Conservation (phyloP, 2,797 vertebrate genomes). For the Huso huso region DNA sequence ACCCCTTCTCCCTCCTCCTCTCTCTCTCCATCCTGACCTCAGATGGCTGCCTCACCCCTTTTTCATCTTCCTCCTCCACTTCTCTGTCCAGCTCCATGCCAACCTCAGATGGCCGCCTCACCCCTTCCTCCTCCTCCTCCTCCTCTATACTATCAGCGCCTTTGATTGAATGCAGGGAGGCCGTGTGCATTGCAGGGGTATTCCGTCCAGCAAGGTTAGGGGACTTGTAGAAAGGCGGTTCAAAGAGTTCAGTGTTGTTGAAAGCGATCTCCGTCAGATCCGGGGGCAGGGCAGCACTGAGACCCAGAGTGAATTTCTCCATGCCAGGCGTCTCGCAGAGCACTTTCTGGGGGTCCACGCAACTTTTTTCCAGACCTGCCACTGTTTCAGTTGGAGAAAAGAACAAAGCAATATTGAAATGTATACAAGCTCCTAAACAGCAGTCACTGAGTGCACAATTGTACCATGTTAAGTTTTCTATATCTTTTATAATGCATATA, state of each 20-base stretch:
- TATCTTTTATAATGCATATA: too few relatives aligned
- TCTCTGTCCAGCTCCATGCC: neutral
- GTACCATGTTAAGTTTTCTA: too few relatives aligned
- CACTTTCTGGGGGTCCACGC: neutral
- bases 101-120: neutral
- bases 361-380: slow-evolving; percentile 14
- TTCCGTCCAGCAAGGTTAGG: too few relatives aligned
- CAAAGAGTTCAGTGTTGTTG: slow-evolving; percentile 48
- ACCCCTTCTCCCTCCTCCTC: neutral
- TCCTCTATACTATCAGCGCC: slow-evolving; percentile 11
- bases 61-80: neutral
- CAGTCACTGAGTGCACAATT: too few relatives aligned
- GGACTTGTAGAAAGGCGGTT: slow-evolving; percentile 21
- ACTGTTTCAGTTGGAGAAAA: neutral
- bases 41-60: neutral
- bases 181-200: neutral
- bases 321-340: slow-evolving; percentile 22
- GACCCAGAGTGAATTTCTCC: slow-evolving; percentile 46
- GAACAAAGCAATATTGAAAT: neutral
- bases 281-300: slow-evolving; percentile 37
- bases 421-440: too few relatives aligned
- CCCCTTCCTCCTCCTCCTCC: neutral
- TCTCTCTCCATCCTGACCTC: neutral
- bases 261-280: slow-evolving; percentile 46
- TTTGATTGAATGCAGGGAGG: slow-evolving; percentile 35